Evolutionary conservation across 2,888 invertebrate genomes (phyloP).

Genomic region (Spisula subtruncata): DNA sequence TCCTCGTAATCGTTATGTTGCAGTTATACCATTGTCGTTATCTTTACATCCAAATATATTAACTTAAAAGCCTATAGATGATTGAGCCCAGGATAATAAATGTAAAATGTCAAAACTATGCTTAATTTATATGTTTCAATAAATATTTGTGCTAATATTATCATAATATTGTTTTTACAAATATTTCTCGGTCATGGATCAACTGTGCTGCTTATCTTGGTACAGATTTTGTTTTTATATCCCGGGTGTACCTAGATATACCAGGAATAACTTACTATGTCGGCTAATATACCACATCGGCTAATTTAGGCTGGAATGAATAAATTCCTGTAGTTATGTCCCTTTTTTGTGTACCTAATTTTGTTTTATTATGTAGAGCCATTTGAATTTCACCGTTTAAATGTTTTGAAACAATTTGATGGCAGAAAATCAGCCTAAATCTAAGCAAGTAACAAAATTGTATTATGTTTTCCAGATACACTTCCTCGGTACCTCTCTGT

Average conservation of each 20-base stretch:
- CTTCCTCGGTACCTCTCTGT: too few relatives aligned
- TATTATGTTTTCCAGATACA: too few relatives aligned
- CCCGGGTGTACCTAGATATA: background rate
- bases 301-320: too few relatives aligned
- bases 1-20: background rate
- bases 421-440: too few relatives aligned
- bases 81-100: background rate
- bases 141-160: constrained; percentile 9
- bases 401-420: too few relatives aligned
- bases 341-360: too few relatives aligned
- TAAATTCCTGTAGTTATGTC: too few relatives aligned
- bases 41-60: background rate
- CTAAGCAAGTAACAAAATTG: too few relatives aligned
- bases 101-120: constrained; percentile 6
- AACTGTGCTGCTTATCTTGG: background rate
- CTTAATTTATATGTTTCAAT: constrained; percentile 16
- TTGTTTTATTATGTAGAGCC: too few relatives aligned
- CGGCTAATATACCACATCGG: too few relatives aligned
- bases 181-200: background rate
- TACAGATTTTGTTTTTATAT: background rate
- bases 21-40: background rate
- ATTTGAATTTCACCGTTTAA: too few relatives aligned
- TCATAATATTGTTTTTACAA: constrained; percentile 1
- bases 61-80: background rate
- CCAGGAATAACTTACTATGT: background rate